Conservation (phyloP, 2,888 invertebrate species). For the Meiosimyza decipiens region DNA sequence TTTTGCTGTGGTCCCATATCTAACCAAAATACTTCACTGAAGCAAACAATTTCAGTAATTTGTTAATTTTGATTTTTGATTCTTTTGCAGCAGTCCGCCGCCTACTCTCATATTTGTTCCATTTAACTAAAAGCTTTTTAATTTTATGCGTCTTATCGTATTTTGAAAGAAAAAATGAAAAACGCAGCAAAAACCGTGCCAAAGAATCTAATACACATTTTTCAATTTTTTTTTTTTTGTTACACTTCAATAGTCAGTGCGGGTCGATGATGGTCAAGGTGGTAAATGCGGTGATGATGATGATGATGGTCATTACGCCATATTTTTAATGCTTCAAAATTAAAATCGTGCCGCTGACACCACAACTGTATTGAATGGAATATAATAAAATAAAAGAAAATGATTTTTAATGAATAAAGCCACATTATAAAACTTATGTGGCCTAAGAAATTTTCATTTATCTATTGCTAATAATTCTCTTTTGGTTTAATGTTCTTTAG, state of each 20-base stretch:
- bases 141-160: conserved; percentile 14
- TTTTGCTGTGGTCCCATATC: no score
- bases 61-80: no score
- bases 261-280: neutral
- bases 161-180: conserved; percentile 34
- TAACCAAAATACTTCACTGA: no score
- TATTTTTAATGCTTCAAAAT: neutral
- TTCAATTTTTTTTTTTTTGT: neutral
- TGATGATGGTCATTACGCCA: neutral
- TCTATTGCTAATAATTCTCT: no score
- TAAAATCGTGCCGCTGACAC: neutral
- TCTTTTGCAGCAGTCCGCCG: neutral
- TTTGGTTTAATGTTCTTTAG: no score
- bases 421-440: no score
- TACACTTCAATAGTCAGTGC: conserved; percentile 9
- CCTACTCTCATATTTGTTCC: conserved; percentile 17
- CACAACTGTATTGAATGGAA: conserved; percentile 18
- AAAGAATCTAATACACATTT: neutral
- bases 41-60: no score
- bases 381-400: conserved; percentile 26
- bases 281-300: neutral
- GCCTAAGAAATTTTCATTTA: no score
- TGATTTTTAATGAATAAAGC: neutral
- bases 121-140: conserved; percentile 30
- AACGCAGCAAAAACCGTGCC: conserved; percentile 29